These are phyloP conservation scores for Papilio helenus DNA, from an alignment of 1,140 invertebrate genomes.

Conservation along the genomic window DNA sequence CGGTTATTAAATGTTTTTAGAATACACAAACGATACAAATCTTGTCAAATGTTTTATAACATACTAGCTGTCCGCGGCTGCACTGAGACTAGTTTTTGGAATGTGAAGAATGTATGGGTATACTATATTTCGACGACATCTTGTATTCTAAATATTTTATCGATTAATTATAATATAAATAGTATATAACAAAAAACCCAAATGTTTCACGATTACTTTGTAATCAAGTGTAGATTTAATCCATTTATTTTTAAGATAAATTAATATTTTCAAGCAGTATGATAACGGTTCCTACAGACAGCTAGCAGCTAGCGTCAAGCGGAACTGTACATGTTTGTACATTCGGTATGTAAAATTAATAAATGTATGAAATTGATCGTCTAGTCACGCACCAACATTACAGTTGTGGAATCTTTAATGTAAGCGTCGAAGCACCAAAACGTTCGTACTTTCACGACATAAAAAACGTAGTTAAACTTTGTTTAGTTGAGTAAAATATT, in stretches of 20 bases:
- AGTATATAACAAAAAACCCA: background rate
- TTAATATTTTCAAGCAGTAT: background rate
- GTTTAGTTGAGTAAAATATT: background rate
- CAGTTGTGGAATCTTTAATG: slow-evolving; percentile 19
- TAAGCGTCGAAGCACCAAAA: slow-evolving; percentile 6
- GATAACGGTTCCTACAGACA: background rate
- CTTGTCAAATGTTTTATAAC: background rate
- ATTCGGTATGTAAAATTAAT: slow-evolving; percentile 10
- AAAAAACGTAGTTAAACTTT: background rate
- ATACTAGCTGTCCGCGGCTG: background rate
- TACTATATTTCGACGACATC: background rate
- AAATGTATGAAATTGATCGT: slow-evolving; percentile 10
- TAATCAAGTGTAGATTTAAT: background rate
- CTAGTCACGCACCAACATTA: slow-evolving; percentile 14
- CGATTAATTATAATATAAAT: background rate
- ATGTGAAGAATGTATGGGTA: background rate
- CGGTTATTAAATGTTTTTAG: background rate
- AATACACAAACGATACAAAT: background rate
- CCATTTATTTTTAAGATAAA: background rate
- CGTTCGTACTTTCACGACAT: background rate
- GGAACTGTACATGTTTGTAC: background rate
- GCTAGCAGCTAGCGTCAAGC: background rate
- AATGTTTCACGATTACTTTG: background rate
- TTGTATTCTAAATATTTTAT: background rate
- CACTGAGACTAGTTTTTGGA: background rate